phyloP scores from a whole-genome alignment of 2,113 vertebrate species.

The Petroica traversi region DNA sequence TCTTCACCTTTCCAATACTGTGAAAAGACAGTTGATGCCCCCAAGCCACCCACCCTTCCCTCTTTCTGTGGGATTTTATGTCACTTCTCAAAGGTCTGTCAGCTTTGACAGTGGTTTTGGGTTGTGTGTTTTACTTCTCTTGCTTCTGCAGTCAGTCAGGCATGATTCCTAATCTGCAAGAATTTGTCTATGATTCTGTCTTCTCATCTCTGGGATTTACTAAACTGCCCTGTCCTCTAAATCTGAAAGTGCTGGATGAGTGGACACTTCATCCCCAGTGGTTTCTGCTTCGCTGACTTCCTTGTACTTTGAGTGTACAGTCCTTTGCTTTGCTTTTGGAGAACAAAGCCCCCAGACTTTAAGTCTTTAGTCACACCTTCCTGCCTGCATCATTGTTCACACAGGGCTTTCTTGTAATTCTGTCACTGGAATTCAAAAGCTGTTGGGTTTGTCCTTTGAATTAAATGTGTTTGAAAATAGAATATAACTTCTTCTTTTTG shows the following conservation, averaged over 20 bases:
- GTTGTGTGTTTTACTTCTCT: background rate
- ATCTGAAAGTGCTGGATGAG: constrained; percentile 17
- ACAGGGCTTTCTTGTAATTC: background rate
- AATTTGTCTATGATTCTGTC: background rate
- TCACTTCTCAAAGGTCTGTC: background rate
- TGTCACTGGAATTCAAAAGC: background rate
- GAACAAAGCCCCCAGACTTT: background rate
- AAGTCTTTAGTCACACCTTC: constrained; percentile 19
- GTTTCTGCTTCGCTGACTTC: background rate
- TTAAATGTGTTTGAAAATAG: background rate
- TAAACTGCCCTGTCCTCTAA: background rate
- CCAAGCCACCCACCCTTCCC: background rate
- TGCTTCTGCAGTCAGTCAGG: constrained; percentile 20
- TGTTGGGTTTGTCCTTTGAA: background rate
- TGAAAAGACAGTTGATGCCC: background rate
- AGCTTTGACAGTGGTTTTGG: background rate
- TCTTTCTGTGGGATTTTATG: background rate
- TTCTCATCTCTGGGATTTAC: background rate
- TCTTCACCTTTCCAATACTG: background rate
- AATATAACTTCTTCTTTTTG: background rate
- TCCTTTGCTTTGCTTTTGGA: constrained; percentile 1
- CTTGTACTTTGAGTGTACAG: background rate
- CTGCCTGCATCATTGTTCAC: background rate
- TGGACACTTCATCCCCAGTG: background rate
- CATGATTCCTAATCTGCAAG: background rate